phyloP scores from a whole-genome alignment of 1,140 invertebrate species.

The Adelges cooleyi region DNA sequence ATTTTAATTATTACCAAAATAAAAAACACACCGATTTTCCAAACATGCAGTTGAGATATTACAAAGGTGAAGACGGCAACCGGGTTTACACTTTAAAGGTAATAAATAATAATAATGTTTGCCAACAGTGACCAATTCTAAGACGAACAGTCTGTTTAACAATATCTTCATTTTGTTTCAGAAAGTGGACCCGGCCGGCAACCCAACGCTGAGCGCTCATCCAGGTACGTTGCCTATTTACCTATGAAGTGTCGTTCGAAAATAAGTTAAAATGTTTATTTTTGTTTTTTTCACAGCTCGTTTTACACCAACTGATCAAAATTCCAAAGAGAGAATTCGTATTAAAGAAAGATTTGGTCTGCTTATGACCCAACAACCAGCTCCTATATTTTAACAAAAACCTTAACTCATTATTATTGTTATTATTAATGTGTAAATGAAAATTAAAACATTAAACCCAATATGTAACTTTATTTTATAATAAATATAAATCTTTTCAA shows the following conservation, averaged over 20 bases:
- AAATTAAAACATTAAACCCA: neutral
- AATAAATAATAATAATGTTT: neutral
- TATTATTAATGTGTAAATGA: neutral
- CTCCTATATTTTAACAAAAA: neutral
- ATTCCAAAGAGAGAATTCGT: constrained; percentile 23
- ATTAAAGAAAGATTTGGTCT: constrained; percentile 23
- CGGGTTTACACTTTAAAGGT: constrained; percentile 20
- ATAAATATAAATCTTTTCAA: constrained; percentile 10
- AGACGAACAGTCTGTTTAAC: neutral
- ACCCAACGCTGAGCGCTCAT: constrained; percentile 1
- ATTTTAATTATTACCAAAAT: too few relatives aligned
- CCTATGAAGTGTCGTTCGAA: too few relatives aligned
- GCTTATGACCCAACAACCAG: neutral
- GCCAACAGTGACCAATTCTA: neutral
- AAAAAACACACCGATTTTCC: too few relatives aligned
- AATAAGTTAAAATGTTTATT: neutral
- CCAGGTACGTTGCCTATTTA: constrained; percentile 9
- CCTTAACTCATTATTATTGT: neutral
- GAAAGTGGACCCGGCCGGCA: neutral
- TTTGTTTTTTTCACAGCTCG: neutral
- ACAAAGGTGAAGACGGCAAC: neutral
- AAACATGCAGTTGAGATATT: constrained; percentile 9
- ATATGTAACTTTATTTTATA: constrained; percentile 11
- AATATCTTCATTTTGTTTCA: neutral
- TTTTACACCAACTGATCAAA: constrained; percentile 18